Evolutionary conservation across 1,140 invertebrate species (phyloP).

Genomic region (Ips nitidus): DNA sequence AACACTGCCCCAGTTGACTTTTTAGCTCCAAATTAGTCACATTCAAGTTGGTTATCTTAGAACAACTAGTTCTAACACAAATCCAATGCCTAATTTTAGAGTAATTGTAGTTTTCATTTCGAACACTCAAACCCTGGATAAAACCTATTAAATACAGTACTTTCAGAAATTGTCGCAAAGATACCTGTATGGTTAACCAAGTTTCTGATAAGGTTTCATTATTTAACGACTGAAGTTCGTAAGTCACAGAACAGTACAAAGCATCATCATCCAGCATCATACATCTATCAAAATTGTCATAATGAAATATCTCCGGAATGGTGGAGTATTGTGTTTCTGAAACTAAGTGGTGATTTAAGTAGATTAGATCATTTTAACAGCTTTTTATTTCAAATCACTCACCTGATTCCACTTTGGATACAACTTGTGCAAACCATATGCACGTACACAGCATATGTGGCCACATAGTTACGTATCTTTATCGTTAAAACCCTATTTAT

Average conservation of each 20-base stretch:
- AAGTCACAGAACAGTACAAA: constrained; percentile 33
- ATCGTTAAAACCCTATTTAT: too few relatives aligned
- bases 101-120: constrained; percentile 32
- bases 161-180: background rate
- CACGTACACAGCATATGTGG: too few relatives aligned
- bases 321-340: constrained; percentile 38
- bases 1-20: constrained; percentile 23
- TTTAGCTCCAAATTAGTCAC: constrained; percentile 6
- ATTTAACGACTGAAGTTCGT: constrained; percentile 30
- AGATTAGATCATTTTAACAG: too few relatives aligned
- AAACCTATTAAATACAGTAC: background rate
- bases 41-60: constrained; percentile 3
- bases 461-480: too few relatives aligned
- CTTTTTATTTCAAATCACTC: too few relatives aligned
- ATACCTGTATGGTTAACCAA: constrained; percentile 40
- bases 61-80: constrained; percentile 35
- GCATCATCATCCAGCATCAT: constrained; percentile 33
- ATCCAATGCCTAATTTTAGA: constrained; percentile 34
- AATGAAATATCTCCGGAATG: constrained; percentile 35
- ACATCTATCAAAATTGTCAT: constrained; percentile 39
- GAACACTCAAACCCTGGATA: constrained; percentile 8
- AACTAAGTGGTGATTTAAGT: too few relatives aligned
- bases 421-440: too few relatives aligned
- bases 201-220: constrained; percentile 10
- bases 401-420: too few relatives aligned